Base-by-base conservation (phyloP, 2,888 invertebrate species). In the Patella ulyssiponensis region DNA sequence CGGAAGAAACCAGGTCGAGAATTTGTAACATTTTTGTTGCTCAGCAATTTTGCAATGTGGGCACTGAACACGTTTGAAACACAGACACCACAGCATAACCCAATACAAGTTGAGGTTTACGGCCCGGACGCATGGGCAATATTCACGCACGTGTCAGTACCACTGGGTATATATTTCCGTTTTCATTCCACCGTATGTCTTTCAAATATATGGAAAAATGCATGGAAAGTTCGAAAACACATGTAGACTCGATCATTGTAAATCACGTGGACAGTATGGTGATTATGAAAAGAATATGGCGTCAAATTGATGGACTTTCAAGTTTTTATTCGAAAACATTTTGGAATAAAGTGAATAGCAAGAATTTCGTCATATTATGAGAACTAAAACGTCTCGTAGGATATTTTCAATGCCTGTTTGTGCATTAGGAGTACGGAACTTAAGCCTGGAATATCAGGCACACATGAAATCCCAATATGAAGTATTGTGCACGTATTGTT, bases 41-140 rank as follows among this genome's bases (percentile, higher is more conserved):
- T 98, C 91, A 96, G 96, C 93, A 98, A 98, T 92, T 95, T 98
- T 86, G 97, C 98, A 86, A 96, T 98, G 96, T 98, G 98, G 96
- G 95, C 97, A 85, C 96, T 98, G 89, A 97, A 97, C 93, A 98
- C 97, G 64, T 97, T 98, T 90, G 97, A 98, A 93, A 96, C 96
- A 85, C 96, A 97, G 92, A 97, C 97, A 93, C 97, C 97, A 81
- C 95, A 96, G 88, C 96, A 96, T 85, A 97, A 97, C 93, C 97
- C 97, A 84, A 95, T 97, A 70, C 97, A 98, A 92, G 94, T 97
- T 88, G 95, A 96, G 87, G 97, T 97, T 93, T 98, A 97, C 91
- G 98, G 98, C 77, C 96, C 95, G 91, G 94, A 97, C 82, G 95
- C 97, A 82, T 98, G 98, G 98, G 95, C 97, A 76, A 94, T 98